Conservation (phyloP, 1,140 invertebrate species). For the Pseudomyrmex gracilis region DNA sequence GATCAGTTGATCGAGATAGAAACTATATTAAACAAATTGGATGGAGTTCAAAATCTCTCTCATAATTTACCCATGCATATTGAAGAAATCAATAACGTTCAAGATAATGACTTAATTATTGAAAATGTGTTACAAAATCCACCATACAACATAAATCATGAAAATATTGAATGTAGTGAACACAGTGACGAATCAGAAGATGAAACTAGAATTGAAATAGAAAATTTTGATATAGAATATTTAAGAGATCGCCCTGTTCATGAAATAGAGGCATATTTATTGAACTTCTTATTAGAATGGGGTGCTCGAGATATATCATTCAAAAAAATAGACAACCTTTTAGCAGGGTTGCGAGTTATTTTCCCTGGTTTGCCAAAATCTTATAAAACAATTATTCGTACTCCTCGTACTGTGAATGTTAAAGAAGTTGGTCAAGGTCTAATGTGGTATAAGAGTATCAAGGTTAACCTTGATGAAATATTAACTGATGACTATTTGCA, state of each 20-base stretch:
- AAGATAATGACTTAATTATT: neutral
- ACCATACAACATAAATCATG: neutral
- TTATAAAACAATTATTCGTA: neutral
- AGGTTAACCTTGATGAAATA: no score
- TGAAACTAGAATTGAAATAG: neutral
- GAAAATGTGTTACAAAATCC: neutral
- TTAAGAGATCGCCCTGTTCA: constrained; percentile 1
- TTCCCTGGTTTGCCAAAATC: neutral
- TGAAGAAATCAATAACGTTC: neutral
- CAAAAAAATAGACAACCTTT: neutral
- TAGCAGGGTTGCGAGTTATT: neutral
- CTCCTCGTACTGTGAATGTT: no score
- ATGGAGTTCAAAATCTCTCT: neutral
- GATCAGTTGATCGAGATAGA: neutral
- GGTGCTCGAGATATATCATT: neutral
- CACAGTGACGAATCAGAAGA: no score
- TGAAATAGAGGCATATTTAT: constrained; percentile 5
- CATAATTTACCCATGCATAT: neutral
- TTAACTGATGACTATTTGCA: no score
- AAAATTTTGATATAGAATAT: neutral
- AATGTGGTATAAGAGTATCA: no score
- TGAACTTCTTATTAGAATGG: neutral
- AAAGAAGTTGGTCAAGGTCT: no score
- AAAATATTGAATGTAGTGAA: no score
- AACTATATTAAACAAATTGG: neutral